phyloP scores from a whole-genome alignment of 2,797 vertebrate genomes.

The Lepus oiostolus region DNA sequence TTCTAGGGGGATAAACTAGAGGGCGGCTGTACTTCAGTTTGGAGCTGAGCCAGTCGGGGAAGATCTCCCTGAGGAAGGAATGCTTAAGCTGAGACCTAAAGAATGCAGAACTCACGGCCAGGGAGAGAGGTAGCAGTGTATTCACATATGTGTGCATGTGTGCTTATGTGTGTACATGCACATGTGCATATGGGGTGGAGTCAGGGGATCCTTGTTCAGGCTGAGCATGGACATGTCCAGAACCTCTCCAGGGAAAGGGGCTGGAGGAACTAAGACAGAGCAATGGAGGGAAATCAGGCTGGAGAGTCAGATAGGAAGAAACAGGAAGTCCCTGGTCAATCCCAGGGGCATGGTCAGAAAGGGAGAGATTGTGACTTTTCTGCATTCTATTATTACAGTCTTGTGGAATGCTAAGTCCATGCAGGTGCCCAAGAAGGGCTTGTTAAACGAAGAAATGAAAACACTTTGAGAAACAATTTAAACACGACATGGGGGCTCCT shows the following conservation, averaged over 20 bases:
- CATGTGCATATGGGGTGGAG: no score
- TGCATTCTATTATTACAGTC: not conserved
- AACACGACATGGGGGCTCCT: not conserved
- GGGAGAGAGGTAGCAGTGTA: not conserved
- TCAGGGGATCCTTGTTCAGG: not conserved
- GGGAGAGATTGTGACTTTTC: not conserved
- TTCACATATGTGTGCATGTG: no score
- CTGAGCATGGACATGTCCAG: not conserved
- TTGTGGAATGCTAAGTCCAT: not conserved
- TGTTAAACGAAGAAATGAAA: slow-evolving; percentile 50
- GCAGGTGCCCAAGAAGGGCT: not conserved
- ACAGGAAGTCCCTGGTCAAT: not conserved
- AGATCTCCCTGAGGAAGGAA: not conserved
- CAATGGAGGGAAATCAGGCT: not conserved
- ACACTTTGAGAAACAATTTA: not conserved
- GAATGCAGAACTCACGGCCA: not conserved
- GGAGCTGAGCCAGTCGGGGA: not conserved
- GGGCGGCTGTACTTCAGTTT: not conserved
- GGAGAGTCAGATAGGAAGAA: not conserved
- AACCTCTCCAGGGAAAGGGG: not conserved
- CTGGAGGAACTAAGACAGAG: not conserved
- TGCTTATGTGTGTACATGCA: not conserved
- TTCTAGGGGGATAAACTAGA: not conserved
- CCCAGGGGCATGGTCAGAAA: not conserved
- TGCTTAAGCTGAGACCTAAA: not conserved